Evolutionary conservation across 2,797 vertebrate species (phyloP).

Genomic region (Bradypus variegatus): DNA sequence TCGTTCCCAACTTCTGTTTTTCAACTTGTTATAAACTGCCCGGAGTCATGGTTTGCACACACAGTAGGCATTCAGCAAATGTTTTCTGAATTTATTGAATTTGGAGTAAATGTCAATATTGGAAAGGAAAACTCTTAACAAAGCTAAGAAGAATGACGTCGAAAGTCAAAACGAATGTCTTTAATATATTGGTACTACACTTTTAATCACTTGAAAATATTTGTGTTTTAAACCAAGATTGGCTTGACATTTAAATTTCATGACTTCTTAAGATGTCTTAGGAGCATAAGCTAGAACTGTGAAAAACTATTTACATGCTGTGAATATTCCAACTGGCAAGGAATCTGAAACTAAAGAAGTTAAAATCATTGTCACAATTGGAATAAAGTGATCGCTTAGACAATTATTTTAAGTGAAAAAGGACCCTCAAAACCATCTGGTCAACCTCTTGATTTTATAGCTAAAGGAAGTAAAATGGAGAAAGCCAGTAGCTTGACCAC

Average conservation of each 20-base stretch:
- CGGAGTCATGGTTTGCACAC: background rate
- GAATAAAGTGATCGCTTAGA: background rate
- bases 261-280: background rate
- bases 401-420: background rate
- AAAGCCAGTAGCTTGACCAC: background rate
- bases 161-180: conserved; percentile 2
- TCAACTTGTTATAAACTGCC: background rate
- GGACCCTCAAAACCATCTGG: background rate
- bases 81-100: background rate
- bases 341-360: background rate
- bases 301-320: background rate
- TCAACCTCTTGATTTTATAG: background rate
- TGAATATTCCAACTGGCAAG: background rate
- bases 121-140: background rate
- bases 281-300: background rate
- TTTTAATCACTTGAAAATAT: background rate
- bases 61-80: background rate
- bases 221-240: conserved; percentile 18
- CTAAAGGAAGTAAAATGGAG: background rate
- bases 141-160: background rate
- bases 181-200: too few species aligned
- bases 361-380: background rate
- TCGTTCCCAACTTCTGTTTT: background rate
- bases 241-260: background rate
- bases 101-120: background rate